phyloP scores from a whole-genome alignment of 2,113 vertebrate genomes.

The Andinoacara biseriatus region DNA sequence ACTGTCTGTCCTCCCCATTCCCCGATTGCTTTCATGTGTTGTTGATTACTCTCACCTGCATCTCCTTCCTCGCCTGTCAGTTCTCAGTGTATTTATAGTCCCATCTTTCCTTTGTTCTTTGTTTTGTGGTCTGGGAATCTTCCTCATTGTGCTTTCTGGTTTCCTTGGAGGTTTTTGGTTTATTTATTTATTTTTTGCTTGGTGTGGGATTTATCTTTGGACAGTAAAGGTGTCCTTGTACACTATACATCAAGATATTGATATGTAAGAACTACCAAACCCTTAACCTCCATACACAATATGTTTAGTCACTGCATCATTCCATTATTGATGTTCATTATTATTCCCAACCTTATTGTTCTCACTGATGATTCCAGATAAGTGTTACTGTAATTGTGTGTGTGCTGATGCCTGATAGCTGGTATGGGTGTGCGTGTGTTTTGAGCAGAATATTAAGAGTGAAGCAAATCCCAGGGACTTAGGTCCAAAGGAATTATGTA shows the following conservation, averaged over 20 bases:
- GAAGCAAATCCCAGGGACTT: constrained; percentile 32
- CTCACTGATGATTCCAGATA: background rate
- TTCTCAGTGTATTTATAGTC: no score
- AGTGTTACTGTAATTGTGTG: background rate
- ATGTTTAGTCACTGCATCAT: background rate
- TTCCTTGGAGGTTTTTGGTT: no score
- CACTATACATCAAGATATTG: background rate
- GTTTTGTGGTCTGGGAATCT: no score
- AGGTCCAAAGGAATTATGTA: constrained; percentile 27
- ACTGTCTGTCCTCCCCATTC: background rate
- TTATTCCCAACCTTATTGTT: background rate
- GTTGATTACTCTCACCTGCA: background rate
- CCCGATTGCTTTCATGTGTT: background rate
- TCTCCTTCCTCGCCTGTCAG: background rate
- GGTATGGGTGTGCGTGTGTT: constrained; percentile 28
- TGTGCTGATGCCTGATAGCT: constrained; percentile 23
- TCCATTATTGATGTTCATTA: background rate
- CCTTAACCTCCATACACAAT: background rate
- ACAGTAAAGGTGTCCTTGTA: no score
- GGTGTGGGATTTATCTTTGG: no score
- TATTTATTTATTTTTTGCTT: no score
- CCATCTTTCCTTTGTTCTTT: no score
- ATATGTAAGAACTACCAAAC: background rate
- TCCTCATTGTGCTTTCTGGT: no score
- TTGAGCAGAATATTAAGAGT: constrained; percentile 23